Conservation (phyloP, 2,797 vertebrate species). For the Mus minutoides region DNA sequence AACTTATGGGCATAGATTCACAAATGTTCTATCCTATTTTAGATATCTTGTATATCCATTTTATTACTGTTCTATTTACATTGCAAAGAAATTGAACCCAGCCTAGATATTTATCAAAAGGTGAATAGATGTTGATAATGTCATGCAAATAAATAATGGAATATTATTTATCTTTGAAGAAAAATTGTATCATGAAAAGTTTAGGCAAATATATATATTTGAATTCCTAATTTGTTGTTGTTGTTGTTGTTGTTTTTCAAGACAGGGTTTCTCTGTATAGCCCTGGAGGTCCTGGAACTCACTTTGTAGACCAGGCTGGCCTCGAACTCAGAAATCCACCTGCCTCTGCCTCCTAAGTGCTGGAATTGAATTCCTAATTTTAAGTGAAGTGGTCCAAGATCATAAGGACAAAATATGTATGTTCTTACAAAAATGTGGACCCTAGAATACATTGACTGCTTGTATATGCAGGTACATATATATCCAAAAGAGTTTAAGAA, state of each 20-base stretch:
- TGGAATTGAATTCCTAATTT: neutral
- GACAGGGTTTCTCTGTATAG: too few species aligned
- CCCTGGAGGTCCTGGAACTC: too few species aligned
- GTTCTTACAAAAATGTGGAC: neutral
- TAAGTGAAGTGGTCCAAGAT: neutral
- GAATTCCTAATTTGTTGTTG: neutral
- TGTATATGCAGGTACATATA: neutral
- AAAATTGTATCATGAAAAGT: neutral
- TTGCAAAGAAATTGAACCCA: too few species aligned
- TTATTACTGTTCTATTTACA: neutral
- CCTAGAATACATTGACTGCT: neutral
- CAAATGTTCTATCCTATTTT: neutral
- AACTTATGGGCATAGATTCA: neutral
- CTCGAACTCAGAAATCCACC: too few species aligned
- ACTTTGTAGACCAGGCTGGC: too few species aligned
- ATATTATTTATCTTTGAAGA: neutral
- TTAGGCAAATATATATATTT: neutral
- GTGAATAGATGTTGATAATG: too few species aligned
- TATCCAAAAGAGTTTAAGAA: neutral
- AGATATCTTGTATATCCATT: neutral
- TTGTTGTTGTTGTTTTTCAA: too few species aligned
- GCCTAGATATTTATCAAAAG: too few species aligned
- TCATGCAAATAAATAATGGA: too few species aligned
- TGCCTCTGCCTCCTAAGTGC: too few species aligned
- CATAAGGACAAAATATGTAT: neutral